Conservation (phyloP, 2,797 vertebrate species). For the Smutsia gigantea region DNA sequence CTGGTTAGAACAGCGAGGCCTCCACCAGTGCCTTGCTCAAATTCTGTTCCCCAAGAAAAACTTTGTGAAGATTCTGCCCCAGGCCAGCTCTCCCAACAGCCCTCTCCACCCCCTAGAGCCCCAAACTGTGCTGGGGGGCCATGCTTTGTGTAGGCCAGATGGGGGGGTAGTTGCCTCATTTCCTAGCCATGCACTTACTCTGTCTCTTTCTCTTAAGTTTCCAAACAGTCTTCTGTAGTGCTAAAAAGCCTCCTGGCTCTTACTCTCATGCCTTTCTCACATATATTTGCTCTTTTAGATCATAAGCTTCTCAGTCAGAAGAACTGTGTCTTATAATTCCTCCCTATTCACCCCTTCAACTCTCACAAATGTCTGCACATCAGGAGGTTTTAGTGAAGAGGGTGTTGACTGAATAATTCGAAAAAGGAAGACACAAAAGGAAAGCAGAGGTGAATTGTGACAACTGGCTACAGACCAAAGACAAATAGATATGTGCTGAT, state of each 20-base stretch:
- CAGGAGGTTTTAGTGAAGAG: neutral
- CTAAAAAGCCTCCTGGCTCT: neutral
- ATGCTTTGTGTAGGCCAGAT: neutral
- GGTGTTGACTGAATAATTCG: neutral
- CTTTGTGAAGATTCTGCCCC: constrained; percentile 1
- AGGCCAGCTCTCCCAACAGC: constrained; percentile 6
- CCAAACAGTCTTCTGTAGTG: neutral
- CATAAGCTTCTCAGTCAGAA: neutral
- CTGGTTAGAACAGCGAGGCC: neutral
- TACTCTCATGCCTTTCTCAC: neutral
- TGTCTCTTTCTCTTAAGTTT: constrained; percentile 28
- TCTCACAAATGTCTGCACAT: neutral
- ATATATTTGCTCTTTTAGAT: neutral
- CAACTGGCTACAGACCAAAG: neutral
- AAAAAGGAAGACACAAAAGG: neutral
- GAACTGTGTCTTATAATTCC: neutral
- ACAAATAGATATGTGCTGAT: neutral
- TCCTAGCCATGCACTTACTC: neutral
- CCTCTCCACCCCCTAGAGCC: neutral
- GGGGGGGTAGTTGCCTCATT: neutral
- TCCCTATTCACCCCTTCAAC: neutral
- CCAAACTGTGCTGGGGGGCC: neutral
- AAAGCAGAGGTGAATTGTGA: neutral
- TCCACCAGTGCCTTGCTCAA: neutral
- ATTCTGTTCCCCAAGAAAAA: constrained; percentile 25